Conservation (phyloP, 2,888 invertebrate species). For the Pyrocoelia pectoralis region DNA sequence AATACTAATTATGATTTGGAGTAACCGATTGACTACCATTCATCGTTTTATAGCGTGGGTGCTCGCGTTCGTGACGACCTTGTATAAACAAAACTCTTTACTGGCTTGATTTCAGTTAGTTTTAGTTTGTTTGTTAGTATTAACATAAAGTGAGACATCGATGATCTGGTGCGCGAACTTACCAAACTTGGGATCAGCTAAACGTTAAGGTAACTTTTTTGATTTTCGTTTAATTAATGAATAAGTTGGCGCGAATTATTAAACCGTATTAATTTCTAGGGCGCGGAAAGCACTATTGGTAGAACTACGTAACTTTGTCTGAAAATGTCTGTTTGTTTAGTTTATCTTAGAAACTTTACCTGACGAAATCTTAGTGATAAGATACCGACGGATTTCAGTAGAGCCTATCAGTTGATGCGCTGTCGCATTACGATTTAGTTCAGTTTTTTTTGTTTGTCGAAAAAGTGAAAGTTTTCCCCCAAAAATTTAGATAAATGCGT, state of each 20-base stretch:
- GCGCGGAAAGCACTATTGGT: not conserved
- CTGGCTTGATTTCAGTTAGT: conserved; percentile 52
- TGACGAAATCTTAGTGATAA: conserved; percentile 31
- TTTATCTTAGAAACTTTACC: conserved; percentile 30
- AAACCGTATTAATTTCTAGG: not conserved
- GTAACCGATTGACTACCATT: conserved; percentile 32
- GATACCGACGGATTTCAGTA: conserved; percentile 22
- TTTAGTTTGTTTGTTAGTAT: conserved; percentile 45
- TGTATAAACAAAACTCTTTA: conserved; percentile 53
- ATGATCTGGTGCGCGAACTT: not conserved
- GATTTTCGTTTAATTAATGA: not conserved
- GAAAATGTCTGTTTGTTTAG: conserved; percentile 26
- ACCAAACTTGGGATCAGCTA: not conserved
- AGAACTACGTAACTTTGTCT: conserved; percentile 2
- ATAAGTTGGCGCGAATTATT: not conserved
- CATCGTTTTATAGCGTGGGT: conserved; percentile 48
- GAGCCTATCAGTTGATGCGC: conserved; percentile 12
- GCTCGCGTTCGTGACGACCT: conserved; percentile 51
- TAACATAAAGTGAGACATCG: conserved; percentile 12
- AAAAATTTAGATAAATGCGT: not conserved
- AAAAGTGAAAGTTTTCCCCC: not conserved
- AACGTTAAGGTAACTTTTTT: not conserved
- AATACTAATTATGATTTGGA: conserved; percentile 8
- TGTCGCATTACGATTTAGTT: conserved; percentile 2
- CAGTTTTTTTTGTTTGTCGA: not conserved